Evolutionary conservation across 2,113 vertebrate genomes (phyloP).

Genomic region (Regulus satrapa): DNA sequence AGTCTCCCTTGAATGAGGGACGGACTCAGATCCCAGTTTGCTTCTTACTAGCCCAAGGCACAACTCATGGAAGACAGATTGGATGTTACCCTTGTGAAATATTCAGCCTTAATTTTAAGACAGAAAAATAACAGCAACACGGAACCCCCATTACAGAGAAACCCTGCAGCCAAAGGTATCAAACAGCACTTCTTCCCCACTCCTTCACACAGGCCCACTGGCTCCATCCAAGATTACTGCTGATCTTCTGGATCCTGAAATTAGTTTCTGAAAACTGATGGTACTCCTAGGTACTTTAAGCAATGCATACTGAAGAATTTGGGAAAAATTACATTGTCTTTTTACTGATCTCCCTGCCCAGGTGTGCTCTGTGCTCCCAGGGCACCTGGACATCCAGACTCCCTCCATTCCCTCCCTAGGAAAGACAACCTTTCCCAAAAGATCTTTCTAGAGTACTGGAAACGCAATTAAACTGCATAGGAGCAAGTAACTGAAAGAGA

Average conservation of each 20-base stretch:
- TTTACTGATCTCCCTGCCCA: neutral
- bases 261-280: neutral
- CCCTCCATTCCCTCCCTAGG: neutral
- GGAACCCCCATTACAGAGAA: neutral
- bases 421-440: neutral
- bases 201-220: neutral
- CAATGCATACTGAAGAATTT: neutral
- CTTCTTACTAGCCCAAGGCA: neutral
- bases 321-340: neutral
- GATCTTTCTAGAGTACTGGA: neutral
- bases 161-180: neutral
- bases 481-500: neutral
- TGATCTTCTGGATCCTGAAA: neutral
- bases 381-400: neutral
- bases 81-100: neutral
- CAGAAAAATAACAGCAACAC: neutral
- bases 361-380: neutral
- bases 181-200: neutral
- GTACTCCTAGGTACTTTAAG: neutral
- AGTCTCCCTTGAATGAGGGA: neutral
- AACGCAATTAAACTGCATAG: neutral
- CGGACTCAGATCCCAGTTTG: neutral
- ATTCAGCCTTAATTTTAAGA: neutral
- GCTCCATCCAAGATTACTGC: neutral
- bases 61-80: neutral